Evolutionary conservation across 92 coral and sea anemone genomes (phyloP), one percentile per base, ranked within the genome.

Genomic region (Porites lobata): DNA sequence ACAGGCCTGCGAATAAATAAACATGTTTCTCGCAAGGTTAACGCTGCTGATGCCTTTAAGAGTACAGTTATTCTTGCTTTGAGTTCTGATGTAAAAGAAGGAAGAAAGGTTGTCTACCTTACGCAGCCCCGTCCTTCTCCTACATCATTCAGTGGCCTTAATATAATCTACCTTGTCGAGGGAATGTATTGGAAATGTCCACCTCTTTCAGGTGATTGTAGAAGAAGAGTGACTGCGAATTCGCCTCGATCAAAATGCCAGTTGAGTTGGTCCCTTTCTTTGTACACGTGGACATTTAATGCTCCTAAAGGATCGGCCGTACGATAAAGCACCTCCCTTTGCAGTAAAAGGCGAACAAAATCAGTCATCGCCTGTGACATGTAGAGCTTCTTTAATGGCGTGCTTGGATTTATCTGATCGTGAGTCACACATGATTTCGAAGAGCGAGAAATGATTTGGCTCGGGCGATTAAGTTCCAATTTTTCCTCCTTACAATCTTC

Each of bases 221-320:
- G 82, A n/a, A 91, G 89, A 32, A 91, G 75, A 3, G 92, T 91
- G 21, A 83, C 91, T 26, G 94, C 91, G 79, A 88, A 91, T 73
- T 91, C 83, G n/a, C 86, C 89, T 8, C 90, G 70, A 84, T 91
- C 94, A 58, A 92, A 92, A 83, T 92, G 94, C 94, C 94, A 91
- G 71, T 84, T 84, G 1, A 86, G 75, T 58, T 83, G 85, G 29
- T 91, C 89, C 7, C 85, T 81, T 54, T 63, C 86, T 21, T 47
- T 18, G 83, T 90, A 90, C 14, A 67, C 66, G 8, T 90, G 93
- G 2, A 90, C 86, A 57, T 79, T 85, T 15, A 90, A 81, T n/a
- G 90, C 86, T 20, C 93, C 93, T 4, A 90, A 77, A 7, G 81
- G 26, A 54, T 90, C 93, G 13, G 93, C 93, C 9, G 93, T 90